Conservation (phyloP, 1,140 invertebrate species). For the Atta texana region DNA sequence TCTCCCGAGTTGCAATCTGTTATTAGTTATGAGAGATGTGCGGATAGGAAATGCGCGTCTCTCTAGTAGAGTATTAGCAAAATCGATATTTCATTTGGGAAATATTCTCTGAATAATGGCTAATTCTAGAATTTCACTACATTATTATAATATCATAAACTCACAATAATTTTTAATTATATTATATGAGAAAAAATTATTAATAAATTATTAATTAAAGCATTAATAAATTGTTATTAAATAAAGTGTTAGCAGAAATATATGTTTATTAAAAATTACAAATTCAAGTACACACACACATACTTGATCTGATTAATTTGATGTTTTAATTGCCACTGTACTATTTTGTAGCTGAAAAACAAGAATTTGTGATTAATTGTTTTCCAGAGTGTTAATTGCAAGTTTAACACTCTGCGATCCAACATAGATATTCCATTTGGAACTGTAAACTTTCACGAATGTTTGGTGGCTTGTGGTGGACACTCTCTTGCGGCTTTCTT, state of each 20-base stretch:
- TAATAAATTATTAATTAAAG: too few species aligned
- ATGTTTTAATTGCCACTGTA: background rate
- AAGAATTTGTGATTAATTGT: conserved; percentile 2
- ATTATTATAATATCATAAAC: background rate
- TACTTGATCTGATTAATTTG: background rate
- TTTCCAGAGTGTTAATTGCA: background rate
- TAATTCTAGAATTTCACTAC: background rate
- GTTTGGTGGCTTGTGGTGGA: background rate
- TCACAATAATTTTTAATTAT: background rate
- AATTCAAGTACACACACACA: too few species aligned
- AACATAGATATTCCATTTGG: conserved; percentile 32
- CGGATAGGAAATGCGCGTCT: background rate
- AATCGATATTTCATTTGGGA: background rate
- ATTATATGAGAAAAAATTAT: background rate
- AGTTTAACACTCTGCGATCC: background rate
- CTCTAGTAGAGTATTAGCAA: background rate
- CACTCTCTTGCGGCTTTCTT: conserved; percentile 36
- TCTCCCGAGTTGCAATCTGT: conserved; percentile 9
- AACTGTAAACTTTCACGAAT: conserved; percentile 27
- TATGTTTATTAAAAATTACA: background rate
- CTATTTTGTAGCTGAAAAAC: background rate
- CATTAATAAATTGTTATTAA: too few species aligned
- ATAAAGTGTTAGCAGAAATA: background rate
- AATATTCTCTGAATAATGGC: background rate
- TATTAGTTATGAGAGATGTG: conserved; percentile 33